Base-by-base conservation (phyloP, 1,140 invertebrate species). In the Papilio machaon region DNA sequence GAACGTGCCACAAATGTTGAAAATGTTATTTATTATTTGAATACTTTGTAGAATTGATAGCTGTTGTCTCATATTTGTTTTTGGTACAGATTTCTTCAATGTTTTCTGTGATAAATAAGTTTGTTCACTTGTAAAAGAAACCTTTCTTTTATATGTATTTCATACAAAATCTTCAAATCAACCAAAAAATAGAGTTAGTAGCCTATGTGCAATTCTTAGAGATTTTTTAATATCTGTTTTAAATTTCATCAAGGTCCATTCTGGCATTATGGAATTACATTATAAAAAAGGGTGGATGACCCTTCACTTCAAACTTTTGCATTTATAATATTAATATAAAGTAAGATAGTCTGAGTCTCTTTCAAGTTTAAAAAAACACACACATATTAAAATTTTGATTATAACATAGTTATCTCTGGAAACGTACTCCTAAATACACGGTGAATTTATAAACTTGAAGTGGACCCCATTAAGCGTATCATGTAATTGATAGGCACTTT, bases 1-100 rank as follows among this genome's bases (percentile, higher is more conserved):
- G 73, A 73, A 73, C 73, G 73, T 73, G 73, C 73, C 73, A 46
- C 17, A 73, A 73, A 73, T 73, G 73, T 73, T 38, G 73, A 73
- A 73, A 73, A 17, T 11, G 15, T 70, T 38, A 70, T 70, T 70
- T 35, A 67, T 19, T 52, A 58, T 58, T 58, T 58, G 54, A 58
- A 58, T 19, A 58, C 54, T 58, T 58, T 58, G 54, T 17, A 58
- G 54, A 43, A 58, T 19, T 58, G 54, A 58, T 58, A 58, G 54
- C 54, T 58, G 54, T n/a, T 58, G 54, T 58, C 54, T 58, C 17
- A 43, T 58, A 58, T 58, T 58, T 58, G 17, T 58, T 58, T 58
- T 58, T n/a, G n/a, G n/a, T 58, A 19, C n/a, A 9, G 54, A 58
- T n/a, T 8, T 58, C 1, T 58, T n/a, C 9, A 9, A n/a, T 17